Evolutionary conservation across 1,140 invertebrate genomes (phyloP).

Genomic region (Gonioctena quinquepunctata): DNA sequence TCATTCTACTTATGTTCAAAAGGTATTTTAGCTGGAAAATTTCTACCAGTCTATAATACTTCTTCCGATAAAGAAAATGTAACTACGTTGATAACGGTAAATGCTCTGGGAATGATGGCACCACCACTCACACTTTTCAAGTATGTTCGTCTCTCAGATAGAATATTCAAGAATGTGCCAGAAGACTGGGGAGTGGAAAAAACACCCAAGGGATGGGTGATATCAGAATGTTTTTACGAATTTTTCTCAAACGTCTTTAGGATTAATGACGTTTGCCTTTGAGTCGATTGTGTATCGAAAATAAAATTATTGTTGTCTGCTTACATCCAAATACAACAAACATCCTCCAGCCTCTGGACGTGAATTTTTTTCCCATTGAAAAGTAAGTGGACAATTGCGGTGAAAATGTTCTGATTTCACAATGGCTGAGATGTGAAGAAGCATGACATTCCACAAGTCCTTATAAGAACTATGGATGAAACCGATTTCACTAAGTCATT

Average conservation of each 20-base stretch:
- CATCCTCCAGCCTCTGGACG: background rate
- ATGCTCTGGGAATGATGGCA: conserved; percentile 42
- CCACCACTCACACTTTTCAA: conserved; percentile 51
- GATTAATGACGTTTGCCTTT: too few species aligned
- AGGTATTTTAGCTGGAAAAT: conserved; percentile 25
- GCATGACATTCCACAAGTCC: too few species aligned
- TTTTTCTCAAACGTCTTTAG: conserved; percentile 42
- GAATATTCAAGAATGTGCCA: conserved; percentile 23
- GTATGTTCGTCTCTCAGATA: conserved; percentile 43
- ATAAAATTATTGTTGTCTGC: background rate
- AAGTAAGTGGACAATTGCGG: too few species aligned
- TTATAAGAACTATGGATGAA: too few species aligned
- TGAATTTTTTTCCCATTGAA: too few species aligned
- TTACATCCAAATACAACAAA: background rate
- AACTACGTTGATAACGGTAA: conserved; percentile 38
- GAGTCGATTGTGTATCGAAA: background rate
- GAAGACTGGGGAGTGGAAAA: conserved; percentile 38
- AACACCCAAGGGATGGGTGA: conserved; percentile 43
- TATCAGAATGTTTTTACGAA: conserved; percentile 38
- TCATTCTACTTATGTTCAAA: conserved; percentile 25
- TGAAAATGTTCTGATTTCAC: too few species aligned
- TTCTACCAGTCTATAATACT: background rate
- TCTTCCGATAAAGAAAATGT: conserved; percentile 38
- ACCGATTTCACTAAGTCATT: too few species aligned
- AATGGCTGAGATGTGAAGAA: too few species aligned